Base-by-base conservation (phyloP, 2,113 vertebrate genomes). In the Pampusana beccarii region DNA sequence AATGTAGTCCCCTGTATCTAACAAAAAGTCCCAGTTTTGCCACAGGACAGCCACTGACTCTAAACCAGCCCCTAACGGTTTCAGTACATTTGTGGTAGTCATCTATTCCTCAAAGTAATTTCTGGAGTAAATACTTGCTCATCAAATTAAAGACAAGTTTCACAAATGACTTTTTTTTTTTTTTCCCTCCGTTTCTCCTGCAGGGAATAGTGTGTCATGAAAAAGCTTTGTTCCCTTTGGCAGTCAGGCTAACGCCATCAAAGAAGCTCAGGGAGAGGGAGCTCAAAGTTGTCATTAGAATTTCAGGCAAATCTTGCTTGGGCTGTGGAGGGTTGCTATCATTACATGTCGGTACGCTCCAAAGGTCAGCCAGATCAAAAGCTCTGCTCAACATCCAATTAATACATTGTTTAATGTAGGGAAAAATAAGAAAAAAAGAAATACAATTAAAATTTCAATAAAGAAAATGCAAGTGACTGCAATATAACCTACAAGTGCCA, bases 251-350 rank as follows among this genome's bases (percentile, higher is more conserved):
- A 91, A 95, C 51, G 28, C 78, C 50, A 91, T 92, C 90, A 95
- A 97, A 95, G 84, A 97, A 95, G 71, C 73, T 95, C 28, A 75
- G 65, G 81, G 53, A 96, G 50, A 61, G 40, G 65, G 64, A 96
- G 67, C 95, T 97, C 86, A 96, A 92, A 93, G 56, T 86, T 96
- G 82, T 82, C 91, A 91, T 38, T 96, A 94, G 84, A 93, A 95
- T 95, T 93, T 89, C 79, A 93, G 90, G 36, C 57, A 17, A 57
- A 86, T 82, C 72, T 95, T 90, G 14, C 46, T 88, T 87, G 73
- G 31, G 44, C 77, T 90, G 62, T 6, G n/a, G 48, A 85, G 80
- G 16, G 61, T 88, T 95, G 83, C 34, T 54, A 25, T 79, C 72
- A 66, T 95, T 96, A 86, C 50, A 66, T 6, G 10, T 82, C 23